Evolutionary conservation across 2,888 invertebrate genomes (phyloP).

Genomic region (Eupithecia subumbrata): DNA sequence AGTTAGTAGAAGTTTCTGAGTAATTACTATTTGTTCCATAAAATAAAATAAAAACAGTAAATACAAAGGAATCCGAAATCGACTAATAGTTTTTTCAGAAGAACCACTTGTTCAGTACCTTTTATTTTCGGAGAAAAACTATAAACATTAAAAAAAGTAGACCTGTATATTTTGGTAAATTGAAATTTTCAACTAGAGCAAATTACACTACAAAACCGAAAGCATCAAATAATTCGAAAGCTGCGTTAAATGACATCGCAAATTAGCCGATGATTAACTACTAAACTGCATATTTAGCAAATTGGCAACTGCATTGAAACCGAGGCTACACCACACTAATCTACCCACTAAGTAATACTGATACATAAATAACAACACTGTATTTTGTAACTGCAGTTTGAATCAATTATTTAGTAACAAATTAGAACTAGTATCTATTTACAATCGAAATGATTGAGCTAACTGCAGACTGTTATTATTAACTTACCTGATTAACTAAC

Average conservation of each 20-base stretch:
- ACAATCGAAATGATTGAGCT: too few relatives aligned
- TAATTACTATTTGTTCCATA: too few relatives aligned
- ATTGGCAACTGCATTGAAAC: slow-evolving; percentile 32
- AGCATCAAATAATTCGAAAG: not conserved
- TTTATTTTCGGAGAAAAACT: not conserved
- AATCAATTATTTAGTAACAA: not conserved
- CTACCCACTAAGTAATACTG: not conserved
- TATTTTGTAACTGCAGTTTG: not conserved
- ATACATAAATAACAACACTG: not conserved
- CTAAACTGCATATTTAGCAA: slow-evolving; percentile 5
- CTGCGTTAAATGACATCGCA: not conserved
- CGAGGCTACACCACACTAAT: slow-evolving; percentile 11
- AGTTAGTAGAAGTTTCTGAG: too few relatives aligned
- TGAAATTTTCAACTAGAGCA: not conserved
- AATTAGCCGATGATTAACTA: slow-evolving; percentile 1
- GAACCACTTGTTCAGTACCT: not conserved
- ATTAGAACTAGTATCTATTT: too few relatives aligned
- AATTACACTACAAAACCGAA: not conserved
- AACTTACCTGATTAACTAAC: not conserved
- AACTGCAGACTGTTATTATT: not conserved
- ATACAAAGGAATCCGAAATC: not conserved
- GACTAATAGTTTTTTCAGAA: not conserved
- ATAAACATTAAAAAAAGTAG: not conserved
- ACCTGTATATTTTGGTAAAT: not conserved
- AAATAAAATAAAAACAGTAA: too few relatives aligned